phyloP scores from a whole-genome alignment of 37 sponge, comb jelly and placozoan genomes.

The Agelas oroides region DNA sequence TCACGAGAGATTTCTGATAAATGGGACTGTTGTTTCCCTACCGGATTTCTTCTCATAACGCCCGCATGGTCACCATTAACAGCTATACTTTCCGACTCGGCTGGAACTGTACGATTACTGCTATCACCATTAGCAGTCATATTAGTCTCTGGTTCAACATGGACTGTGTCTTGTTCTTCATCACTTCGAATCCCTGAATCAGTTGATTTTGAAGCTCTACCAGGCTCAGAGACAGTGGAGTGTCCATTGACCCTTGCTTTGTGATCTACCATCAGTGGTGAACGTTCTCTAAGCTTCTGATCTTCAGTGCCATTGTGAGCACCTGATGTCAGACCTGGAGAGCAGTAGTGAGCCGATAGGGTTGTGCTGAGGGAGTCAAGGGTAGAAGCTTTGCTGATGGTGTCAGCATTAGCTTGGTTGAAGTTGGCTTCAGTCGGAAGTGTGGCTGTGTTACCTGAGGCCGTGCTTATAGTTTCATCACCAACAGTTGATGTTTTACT shows the following conservation, averaged over 20 bases:
- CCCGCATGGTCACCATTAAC: not conserved
- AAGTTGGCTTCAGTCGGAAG: too few species aligned
- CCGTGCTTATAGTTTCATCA: not conserved
- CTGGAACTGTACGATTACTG: not conserved
- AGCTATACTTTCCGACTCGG: not conserved
- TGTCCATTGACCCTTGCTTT: not conserved
- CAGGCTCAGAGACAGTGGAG: not conserved
- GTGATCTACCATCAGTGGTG: not conserved
- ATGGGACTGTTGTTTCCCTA: not conserved
- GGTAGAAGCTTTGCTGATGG: constrained; percentile 26
- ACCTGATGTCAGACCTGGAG: not conserved
- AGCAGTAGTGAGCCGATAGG: not conserved
- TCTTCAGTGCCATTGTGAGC: not conserved
- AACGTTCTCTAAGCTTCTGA: not conserved
- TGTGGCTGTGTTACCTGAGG: not conserved
- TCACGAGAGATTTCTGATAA: not conserved
- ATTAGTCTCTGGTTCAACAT: not conserved
- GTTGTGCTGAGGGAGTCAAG: constrained; percentile 16
- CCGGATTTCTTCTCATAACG: not conserved
- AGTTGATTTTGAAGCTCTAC: constrained; percentile 36
- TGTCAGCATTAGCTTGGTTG: not conserved
- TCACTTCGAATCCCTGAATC: constrained; percentile 71
- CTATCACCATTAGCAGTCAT: not conserved
- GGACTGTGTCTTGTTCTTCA: constrained; percentile 27
- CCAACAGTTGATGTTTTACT: constrained; percentile 9